Evolutionary conservation across 2,113 vertebrate species (phyloP).

Genomic region (Rissa tridactyla): DNA sequence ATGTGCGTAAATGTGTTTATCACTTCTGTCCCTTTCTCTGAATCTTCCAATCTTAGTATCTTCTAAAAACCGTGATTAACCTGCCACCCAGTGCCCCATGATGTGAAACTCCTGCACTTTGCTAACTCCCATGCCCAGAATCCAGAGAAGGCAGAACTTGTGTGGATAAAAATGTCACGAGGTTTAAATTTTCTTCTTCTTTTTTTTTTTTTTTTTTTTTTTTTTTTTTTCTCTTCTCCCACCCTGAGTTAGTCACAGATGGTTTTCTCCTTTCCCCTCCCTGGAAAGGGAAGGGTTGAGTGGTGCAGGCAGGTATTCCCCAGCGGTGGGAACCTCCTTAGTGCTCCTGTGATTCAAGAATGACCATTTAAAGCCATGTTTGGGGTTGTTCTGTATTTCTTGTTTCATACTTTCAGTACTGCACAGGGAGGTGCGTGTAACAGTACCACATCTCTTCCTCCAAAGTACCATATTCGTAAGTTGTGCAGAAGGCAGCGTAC

Average conservation of each 20-base stretch:
- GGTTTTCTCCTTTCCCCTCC: background rate
- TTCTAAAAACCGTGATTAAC: background rate
- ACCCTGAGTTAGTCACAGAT: background rate
- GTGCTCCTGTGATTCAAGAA: background rate
- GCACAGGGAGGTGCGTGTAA: fast-evolving
- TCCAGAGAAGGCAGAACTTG: background rate
- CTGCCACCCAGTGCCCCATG: background rate
- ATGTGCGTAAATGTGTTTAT: background rate
- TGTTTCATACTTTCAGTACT: background rate
- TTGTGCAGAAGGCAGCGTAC: fast-evolving
- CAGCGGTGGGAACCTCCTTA: background rate
- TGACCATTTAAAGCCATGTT: background rate
- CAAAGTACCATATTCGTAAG: fast-evolving
- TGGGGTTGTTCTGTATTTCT: background rate
- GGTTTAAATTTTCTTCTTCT: background rate
- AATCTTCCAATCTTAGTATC: background rate
- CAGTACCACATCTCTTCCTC: background rate
- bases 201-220: no score
- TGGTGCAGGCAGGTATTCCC: background rate
- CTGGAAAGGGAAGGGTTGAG: background rate
- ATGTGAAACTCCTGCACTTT: background rate
- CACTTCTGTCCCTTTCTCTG: background rate
- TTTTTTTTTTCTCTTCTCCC: no score
- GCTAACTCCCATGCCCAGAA: background rate
- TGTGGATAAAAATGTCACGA: background rate